Base-by-base conservation (phyloP, 2,113 vertebrate species). In the Myotis lucifugus region DNA sequence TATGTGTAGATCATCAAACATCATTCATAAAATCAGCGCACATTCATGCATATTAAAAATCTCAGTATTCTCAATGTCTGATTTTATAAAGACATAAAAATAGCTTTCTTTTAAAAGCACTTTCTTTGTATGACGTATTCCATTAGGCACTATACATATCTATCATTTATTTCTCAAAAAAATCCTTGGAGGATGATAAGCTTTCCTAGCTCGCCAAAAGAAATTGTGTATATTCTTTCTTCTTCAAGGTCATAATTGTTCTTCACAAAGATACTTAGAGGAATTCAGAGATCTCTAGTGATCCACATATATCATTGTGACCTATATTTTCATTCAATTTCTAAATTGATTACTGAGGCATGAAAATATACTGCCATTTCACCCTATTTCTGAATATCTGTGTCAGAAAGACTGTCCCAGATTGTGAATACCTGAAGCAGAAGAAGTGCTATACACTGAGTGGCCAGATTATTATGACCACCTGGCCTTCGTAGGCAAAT, bases 321-420 rank as follows among this genome's bases (percentile, higher is more conserved):
- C 6, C 61, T 88, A 72, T 42, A 96, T 91, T 82, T 92, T 74
- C 6, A 56, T 93, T 91, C 27, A 15, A 25, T 78, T 91, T 89
- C 23, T 61, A 70, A 85, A 56, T 37, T 66, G 19, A 3, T 91
- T 88, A 90, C 85, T 85, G 27, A 95, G n/a, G 25, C 29, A 76
- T 46, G 27, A 69, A 12, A 74, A 61, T 86, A 92, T 56, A 85
- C 21, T 86, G 5, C 77, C 7, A 34, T 79, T 74, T 67, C 8
- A 67, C 11, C 19, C 3, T 77, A 15, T 59, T 78, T 2, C 27
- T 93, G 8, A 34, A 72, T 32, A 84, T 77, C 64, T 90, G 34
- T 83, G 8, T 85, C 66, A 95, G 23, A 56, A 46, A 67, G 25
- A 74, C 4, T 50, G 2, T 56, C 11, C 6, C 15, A 88, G 29